Conservation (phyloP, 2,113 vertebrate genomes). For the Scomber colias region DNA sequence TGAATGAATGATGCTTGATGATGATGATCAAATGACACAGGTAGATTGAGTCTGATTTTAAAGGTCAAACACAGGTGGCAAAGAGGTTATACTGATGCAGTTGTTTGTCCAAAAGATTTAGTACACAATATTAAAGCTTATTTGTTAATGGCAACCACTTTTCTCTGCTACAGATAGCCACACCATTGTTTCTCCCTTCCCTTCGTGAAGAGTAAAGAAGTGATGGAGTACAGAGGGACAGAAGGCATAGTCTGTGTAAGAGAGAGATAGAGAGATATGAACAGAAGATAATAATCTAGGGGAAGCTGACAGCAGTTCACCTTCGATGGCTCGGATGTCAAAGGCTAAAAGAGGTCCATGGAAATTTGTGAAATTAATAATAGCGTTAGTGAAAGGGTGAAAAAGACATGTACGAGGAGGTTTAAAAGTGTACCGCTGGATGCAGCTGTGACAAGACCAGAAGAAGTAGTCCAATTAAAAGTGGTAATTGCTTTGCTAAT, state of each 20-base stretch:
- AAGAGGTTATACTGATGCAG: neutral
- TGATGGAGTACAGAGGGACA: slow-evolving; percentile 33
- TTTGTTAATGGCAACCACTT: slow-evolving; percentile 51
- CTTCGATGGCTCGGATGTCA: slow-evolving; percentile 81
- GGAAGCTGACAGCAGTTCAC: slow-evolving; percentile 78
- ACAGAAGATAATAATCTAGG: slow-evolving; percentile 69
- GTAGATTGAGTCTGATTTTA: neutral
- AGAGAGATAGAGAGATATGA: slow-evolving; percentile 55
- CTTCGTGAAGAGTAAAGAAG: slow-evolving; percentile 23
- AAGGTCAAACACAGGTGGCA: slow-evolving; percentile 9
- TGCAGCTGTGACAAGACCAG: slow-evolving; percentile 85
- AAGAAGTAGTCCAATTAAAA: slow-evolving; percentile 89
- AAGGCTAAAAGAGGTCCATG: slow-evolving; percentile 81
- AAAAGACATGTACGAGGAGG: slow-evolving; percentile 66
- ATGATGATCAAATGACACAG: neutral
- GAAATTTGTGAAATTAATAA: slow-evolving; percentile 86
- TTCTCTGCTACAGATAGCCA: slow-evolving; percentile 25
- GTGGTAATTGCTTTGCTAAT: slow-evolving; percentile 88
- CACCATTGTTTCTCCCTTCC: slow-evolving; percentile 28
- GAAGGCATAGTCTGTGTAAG: slow-evolving; percentile 32
- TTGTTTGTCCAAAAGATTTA: slow-evolving; percentile 41
- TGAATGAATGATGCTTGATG: neutral
- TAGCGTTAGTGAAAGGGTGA: slow-evolving; percentile 73
- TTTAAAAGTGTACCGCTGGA: slow-evolving; percentile 74
- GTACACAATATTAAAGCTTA: slow-evolving; percentile 30